Percentiles rank a stretch among this genome's conserved stretches.
Evolutionary conservation across 2,888 invertebrate species (phyloP).

Genomic region (Eupithecia subfuscata): DNA sequence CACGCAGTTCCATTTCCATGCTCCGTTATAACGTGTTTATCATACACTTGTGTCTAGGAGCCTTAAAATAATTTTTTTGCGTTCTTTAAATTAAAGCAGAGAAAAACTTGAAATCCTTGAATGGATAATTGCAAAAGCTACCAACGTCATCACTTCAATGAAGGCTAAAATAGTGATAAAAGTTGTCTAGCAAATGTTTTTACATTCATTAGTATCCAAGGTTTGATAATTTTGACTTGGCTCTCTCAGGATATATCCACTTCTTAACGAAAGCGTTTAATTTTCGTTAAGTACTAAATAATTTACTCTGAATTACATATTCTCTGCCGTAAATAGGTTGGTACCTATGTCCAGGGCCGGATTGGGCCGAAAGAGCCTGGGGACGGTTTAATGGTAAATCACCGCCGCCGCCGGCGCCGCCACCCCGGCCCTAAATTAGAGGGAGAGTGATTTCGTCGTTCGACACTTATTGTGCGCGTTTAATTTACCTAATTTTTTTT

Average conservation of each 20-base stretch:
- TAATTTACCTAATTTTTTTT: too few relatives aligned
- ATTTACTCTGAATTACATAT: too few relatives aligned
- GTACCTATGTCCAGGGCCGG: too few relatives aligned
- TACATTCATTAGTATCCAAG: background rate
- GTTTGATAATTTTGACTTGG: background rate
- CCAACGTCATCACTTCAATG: conserved; percentile 19
- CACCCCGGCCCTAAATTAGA: too few relatives aligned
- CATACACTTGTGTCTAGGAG: background rate
- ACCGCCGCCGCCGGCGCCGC: too few relatives aligned
- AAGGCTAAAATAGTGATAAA: conserved; percentile 21
- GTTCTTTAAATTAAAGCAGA: conserved; percentile 28
- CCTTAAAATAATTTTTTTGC: background rate
- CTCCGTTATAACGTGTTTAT: background rate
- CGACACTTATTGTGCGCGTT: too few relatives aligned
- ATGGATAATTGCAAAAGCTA: conserved; percentile 47
- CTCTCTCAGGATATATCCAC: background rate
- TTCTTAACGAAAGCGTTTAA: background rate
- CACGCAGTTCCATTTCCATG: background rate
- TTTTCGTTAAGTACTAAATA: too few relatives aligned
- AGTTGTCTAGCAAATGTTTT: background rate
- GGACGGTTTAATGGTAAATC: too few relatives aligned
- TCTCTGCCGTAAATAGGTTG: too few relatives aligned
- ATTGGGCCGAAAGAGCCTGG: too few relatives aligned
- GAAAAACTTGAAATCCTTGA: conserved; percentile 47
- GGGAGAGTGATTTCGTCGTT: too few relatives aligned